A percentile compares a stretch with the other conserved stretches of the same genome.
Evolutionary conservation across 2,888 invertebrate genomes (phyloP).

Genomic region (Mylabris sibirica): DNA sequence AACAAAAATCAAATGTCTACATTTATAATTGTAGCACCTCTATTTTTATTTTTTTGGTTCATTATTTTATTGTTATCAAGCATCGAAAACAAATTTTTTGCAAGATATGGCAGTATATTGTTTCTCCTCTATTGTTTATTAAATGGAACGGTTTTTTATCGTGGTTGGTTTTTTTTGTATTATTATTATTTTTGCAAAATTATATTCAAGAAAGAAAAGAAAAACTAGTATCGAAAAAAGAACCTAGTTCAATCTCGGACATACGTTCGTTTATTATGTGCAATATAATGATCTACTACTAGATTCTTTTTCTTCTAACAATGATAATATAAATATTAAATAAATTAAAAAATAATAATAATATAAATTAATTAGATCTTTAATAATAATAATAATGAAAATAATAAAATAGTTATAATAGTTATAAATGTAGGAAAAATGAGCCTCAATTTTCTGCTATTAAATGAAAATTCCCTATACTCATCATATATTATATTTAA

Average conservation of each 20-base stretch:
- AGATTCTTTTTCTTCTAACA: background rate
- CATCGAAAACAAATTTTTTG: background rate
- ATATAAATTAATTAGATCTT: background rate
- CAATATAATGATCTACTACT: background rate
- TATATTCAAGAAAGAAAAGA: background rate
- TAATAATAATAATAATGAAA: background rate
- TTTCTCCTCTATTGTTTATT: background rate
- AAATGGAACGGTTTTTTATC: background rate
- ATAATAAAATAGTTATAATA: background rate
- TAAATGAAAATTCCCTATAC: background rate
- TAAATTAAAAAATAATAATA: background rate
- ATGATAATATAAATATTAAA: background rate
- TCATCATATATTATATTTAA: too few species aligned
- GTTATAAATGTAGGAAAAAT: too few species aligned
- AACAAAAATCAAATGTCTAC: background rate
- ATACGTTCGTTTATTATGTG: background rate
- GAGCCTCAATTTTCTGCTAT: background rate
- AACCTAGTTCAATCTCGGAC: background rate
- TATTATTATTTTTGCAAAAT: background rate
- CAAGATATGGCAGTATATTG: constrained; percentile 1
- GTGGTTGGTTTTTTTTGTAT: background rate
- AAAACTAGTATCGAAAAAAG: background rate
- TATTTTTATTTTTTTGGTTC: background rate
- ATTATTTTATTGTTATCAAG: background rate
- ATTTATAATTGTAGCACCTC: background rate